Base-by-base conservation (phyloP, 1,140 invertebrate species). In the Rhyacophila brunnea region DNA sequence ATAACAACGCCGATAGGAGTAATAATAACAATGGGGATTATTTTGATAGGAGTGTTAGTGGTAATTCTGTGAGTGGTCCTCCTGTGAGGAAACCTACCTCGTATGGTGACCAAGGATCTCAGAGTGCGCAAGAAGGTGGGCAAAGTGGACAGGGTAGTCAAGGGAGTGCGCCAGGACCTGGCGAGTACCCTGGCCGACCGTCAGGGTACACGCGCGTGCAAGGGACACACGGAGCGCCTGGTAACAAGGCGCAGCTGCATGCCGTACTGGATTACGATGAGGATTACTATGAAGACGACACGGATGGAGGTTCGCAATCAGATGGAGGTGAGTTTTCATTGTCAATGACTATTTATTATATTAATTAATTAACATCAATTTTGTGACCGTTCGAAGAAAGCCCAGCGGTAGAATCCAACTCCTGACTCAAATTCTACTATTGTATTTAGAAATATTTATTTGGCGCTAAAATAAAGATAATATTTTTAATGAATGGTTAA, bases 221-320 rank as follows among this genome's bases (percentile, higher is more conserved):
- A 42, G 70, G 72, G 20, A 74, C 73, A 28, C 68, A 78, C 9
- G 81, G 78, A 9, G 23, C 23, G 23, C 64, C 67, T 9, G 69
- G 69, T 5, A 77, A 80, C 4, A 86, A 85, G 69, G 85, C 86
- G 1, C 85, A 85, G 57, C 68, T 88, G 28, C 87, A 88, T 68
- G 86, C 87, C 1, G 82, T 88, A 9, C 74, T 88, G 19, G 87
- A 89, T 68, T 87, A 87, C 62, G 83, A 81, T 7, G 83, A 85
- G 54, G 78, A 80, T 28, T 82, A 83, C 58, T 83, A 84, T 32
- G 81, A 83, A 28, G 78, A 81, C 32, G 70, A 75, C 3, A 71
- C 48, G 15, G 42, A 46, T 7, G 32, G 48, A 13, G 42, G 47
- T 14, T 54, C 58, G 11, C 47, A 32, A n/a, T 35, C 42, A 14